phyloP scores from a whole-genome alignment of 2,888 invertebrate species.

The Gastrophysa polygoni region DNA sequence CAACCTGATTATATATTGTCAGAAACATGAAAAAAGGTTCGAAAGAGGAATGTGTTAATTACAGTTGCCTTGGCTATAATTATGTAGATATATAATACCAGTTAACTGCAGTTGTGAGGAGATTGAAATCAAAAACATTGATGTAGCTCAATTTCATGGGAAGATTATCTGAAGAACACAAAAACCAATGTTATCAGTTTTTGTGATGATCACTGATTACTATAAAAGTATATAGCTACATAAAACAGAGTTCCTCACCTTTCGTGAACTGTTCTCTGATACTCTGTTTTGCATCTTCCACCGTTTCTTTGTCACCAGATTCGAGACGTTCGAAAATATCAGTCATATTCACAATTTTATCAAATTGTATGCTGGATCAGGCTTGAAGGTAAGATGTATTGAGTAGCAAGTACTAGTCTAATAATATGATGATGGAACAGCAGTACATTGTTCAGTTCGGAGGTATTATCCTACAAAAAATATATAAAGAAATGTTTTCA shows the following conservation, averaged over 20 bases:
- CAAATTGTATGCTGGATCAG: background rate
- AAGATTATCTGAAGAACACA: too few species aligned
- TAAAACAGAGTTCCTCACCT: conserved; percentile 70
- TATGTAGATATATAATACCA: too few species aligned
- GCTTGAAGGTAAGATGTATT: background rate
- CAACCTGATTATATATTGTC: too few species aligned
- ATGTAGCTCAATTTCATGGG: too few species aligned
- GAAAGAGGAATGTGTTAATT: too few species aligned
- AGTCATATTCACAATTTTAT: conserved; percentile 14
- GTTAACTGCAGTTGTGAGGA: too few species aligned
- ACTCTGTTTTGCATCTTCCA: conserved; percentile 71
- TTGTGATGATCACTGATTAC: too few species aligned
- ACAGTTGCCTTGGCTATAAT: too few species aligned
- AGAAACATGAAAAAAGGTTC: too few species aligned
- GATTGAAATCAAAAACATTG: too few species aligned
- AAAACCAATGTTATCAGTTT: too few species aligned
- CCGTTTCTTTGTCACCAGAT: conserved; percentile 69
- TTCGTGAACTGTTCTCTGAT: conserved; percentile 74
- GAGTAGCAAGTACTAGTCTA: background rate
- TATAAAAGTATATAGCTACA: too few species aligned
- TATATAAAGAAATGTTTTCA: background rate
- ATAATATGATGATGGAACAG: background rate
- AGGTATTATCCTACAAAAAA: background rate
- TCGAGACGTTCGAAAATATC: conserved; percentile 72
- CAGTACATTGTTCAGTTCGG: background rate